These are phyloP conservation scores for Antechinus stuartii DNA, from an alignment of 2,113 vertebrate genomes.

Conservation along the genomic window DNA sequence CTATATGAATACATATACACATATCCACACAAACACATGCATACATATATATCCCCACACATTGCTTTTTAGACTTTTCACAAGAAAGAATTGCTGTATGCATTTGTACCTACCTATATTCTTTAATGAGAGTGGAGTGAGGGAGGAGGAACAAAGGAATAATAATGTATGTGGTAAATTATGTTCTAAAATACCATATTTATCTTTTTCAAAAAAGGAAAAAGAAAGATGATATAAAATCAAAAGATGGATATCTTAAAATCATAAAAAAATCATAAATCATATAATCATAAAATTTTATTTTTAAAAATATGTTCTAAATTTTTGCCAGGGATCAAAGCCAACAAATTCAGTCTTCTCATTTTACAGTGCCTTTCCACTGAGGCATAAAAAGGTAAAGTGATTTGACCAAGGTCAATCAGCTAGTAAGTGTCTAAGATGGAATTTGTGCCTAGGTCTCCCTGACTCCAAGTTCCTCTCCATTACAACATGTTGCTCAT, in stretches of 20 bases:
- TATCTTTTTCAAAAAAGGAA: conserved; percentile 24
- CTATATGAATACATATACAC: no score
- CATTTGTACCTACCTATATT: not conserved
- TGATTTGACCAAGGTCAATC: not conserved
- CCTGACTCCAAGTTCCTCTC: not conserved
- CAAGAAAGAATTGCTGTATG: not conserved
- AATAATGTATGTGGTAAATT: conserved; percentile 44
- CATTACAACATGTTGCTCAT: not conserved
- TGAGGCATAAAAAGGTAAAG: not conserved
- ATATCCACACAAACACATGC: fast-evolving
- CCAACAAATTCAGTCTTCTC: no score
- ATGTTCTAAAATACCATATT: conserved; percentile 49
- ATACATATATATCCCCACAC: no score
- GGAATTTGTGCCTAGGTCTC: not conserved
- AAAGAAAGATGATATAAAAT: not conserved
- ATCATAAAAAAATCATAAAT: no score
- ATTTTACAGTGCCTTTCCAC: not conserved
- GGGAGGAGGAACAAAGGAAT: conserved; percentile 31
- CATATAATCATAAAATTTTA: not conserved
- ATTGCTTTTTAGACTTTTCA: conserved; percentile 28
- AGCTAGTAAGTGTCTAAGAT: not conserved
- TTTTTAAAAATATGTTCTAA: no score
- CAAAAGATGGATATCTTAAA: not conserved
- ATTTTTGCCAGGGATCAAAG: no score
- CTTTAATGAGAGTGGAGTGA: conserved; percentile 14